Conservation (phyloP, 2,113 vertebrate genomes). For the Coturnix japonica region DNA sequence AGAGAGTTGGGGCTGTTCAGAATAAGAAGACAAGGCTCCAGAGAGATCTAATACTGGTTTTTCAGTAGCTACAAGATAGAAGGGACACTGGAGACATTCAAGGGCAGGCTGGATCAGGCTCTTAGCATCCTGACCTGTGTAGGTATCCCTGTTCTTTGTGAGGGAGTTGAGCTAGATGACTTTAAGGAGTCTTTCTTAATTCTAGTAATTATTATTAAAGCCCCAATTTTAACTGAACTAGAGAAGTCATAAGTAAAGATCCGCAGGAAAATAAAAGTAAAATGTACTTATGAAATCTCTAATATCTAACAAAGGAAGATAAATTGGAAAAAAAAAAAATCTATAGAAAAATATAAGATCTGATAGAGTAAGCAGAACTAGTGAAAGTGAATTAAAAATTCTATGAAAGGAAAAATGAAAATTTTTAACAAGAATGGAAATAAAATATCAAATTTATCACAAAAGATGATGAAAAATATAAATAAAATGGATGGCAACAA, state of each 20-base stretch:
- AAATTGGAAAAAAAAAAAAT: too few species aligned
- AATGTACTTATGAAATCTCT: background rate
- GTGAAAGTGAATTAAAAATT: slow-evolving; percentile 8
- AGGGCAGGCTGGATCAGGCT: too few species aligned
- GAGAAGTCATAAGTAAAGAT: background rate
- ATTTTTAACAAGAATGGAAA: background rate
- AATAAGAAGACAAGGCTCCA: too few species aligned
- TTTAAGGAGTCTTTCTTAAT: too few species aligned
- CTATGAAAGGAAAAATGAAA: background rate
- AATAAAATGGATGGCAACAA: background rate
- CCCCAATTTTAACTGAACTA: slow-evolving; percentile 11
- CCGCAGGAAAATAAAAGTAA: background rate
- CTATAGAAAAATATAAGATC: background rate
- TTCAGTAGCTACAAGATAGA: too few species aligned
- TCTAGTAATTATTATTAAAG: too few species aligned
- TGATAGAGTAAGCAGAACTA: background rate
- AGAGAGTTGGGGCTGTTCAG: too few species aligned
- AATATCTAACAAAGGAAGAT: background rate
- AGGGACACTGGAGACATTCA: too few species aligned
- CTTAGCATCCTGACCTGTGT: too few species aligned
- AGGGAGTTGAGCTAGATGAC: too few species aligned
- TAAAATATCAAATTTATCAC: background rate
- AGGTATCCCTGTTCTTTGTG: too few species aligned
- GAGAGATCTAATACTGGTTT: too few species aligned
- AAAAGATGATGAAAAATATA: background rate